Evolutionary conservation across 92 coral and sea anemone genomes (phyloP), one percentile per base, ranked within the genome.

Genomic region (Scolanthus callimorphus): DNA sequence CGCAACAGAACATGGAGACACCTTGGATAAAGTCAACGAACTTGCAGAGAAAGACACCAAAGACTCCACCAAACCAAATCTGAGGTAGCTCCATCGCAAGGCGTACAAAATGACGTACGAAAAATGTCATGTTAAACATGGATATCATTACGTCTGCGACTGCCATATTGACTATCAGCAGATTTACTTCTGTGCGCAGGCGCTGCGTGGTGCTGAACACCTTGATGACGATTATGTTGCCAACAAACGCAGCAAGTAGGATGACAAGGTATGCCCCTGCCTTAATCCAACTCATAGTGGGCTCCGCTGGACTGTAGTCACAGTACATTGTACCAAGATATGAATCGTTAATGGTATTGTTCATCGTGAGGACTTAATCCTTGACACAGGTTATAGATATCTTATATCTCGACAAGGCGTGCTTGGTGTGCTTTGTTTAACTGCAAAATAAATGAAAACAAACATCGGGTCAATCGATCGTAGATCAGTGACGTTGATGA

Each of bases 1-100:
- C 82, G 13, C 97, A 88, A 57, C 96, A 83, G 43, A 81, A 72
- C 31, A 78, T 71, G 31, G 90, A 83, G 11, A 82, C 31, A 0
- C 89, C 89, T 55, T 69, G 78, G 13, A 86, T 52, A 62, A 83
- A 73, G 31, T 28, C 56, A 12, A 62, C 49, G 22, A 63, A 24
- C 31, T 73, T 69, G 61, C 95, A 86, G 17, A 76, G 44, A 23
- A 82, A 53, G n/a, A 25, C 51, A 3, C 95, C 89, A 23, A 55
- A 57, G 25, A 29, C 25, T 10, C 89, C 86, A 3, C 71, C 71
- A 47, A 69, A 62, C 95, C 89, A 86, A 15, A 60, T 34, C 17
- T 69, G 54, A 1, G 61, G 61, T 11, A 59, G 65, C 0, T 57
- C 37, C n/a, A 76, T 24, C 2, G 81, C 60, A 23, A 63, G 26